Evolutionary conservation across 2,888 invertebrate species (phyloP), one percentile per base, ranked within the genome.

Genomic region (Stictocephala bisonia): DNA sequence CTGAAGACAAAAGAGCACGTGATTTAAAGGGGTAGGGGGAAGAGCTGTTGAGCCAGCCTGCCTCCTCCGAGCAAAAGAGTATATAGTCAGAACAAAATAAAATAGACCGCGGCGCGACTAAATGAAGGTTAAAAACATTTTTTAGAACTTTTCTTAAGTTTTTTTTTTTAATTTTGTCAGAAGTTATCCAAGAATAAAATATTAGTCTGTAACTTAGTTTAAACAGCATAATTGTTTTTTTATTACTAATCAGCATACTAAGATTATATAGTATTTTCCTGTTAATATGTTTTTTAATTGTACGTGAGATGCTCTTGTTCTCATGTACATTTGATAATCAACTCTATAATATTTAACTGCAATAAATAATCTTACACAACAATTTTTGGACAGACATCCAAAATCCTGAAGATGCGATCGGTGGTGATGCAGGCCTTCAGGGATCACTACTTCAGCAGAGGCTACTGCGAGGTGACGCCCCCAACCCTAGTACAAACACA

Each of bases 401-500:
- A 95, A 82, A 92, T 99, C 64, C 85, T 99, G 31, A 90, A 93
- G 71, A 94, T 98, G 86, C 89, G 99, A 69, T 96, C 97, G 0
- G 89, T 93, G 9, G 87, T 95, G 0, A 88, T 91, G 76, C 90
- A 93, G 82, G 93, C 94, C 6, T 94, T 95, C 85, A 88, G 95
- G 73, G 90, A 91, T 18, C 98, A 99, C 85, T 99, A 94, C 85
- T 87, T 88, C 72, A 87, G 88, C 74, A 86, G 91, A 20, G 93
- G 93, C 50, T 99, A 97, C 84, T 92, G 90, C 77, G 99, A 99
- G 86, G 93, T 99, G 18, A 92, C 93, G 3, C 99, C 99, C 26
- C 99, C 99, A 41, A 97, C 99, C 0, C 86, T 99, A 64, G 99
- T 99, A 27, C 99, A 99, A 86, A 98, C 98, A 0, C 99, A 99